Conservation (phyloP, 2,888 invertebrate species). For the Hydropsyche betteni region DNA sequence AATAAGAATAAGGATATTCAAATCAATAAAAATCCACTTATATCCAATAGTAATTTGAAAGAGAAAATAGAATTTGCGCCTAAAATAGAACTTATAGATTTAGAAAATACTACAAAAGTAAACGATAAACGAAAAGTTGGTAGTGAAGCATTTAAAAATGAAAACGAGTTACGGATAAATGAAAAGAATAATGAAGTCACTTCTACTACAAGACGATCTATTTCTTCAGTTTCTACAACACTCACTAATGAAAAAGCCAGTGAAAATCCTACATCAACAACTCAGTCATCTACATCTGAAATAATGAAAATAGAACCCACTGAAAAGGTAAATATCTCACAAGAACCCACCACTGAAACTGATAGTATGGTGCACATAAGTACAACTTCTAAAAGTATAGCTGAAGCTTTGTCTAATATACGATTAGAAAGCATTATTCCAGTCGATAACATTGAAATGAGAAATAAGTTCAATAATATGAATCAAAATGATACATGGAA, state of each 20-base stretch:
- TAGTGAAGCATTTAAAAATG: constrained; percentile 11
- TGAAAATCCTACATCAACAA: background rate
- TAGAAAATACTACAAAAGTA: constrained; percentile 18
- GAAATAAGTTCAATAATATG: constrained; percentile 38
- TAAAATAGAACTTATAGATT: background rate
- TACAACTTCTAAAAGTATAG: background rate
- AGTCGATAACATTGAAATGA: constrained; percentile 23
- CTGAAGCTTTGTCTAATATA: background rate
- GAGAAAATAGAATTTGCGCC: constrained; percentile 1
- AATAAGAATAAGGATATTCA: background rate
- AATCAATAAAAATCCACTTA: background rate
- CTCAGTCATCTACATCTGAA: constrained; percentile 40
- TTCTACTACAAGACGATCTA: constrained; percentile 22
- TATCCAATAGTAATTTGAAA: background rate
- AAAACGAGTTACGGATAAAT: constrained; percentile 46
- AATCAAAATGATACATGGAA: constrained; percentile 62
- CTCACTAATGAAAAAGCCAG: background rate
- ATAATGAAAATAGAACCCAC: constrained; percentile 18
- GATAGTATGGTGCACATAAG: background rate
- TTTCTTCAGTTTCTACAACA: no score
- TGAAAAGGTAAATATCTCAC: background rate
- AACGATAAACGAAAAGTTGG: constrained; percentile 18
- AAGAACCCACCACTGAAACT: background rate
- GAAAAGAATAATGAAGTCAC: constrained; percentile 20
- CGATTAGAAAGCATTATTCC: constrained; percentile 1